Percentiles rank a stretch among this genome's conserved stretches.
Conservation (phyloP, 92 coral and sea anemone genomes). For the Diadumene lineata region DNA sequence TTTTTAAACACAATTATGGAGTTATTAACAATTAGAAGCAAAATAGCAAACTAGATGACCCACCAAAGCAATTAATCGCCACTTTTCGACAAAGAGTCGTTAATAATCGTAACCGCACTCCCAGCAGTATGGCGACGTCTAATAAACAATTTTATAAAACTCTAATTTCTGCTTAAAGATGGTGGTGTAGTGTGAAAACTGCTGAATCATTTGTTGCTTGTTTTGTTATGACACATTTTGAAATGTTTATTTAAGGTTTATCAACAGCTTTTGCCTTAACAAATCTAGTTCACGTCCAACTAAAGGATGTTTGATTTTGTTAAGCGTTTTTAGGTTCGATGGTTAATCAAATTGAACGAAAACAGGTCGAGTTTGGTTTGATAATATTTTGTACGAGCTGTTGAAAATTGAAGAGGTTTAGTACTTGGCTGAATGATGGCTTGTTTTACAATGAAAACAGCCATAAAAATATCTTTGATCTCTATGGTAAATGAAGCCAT, state of each 20-base stretch:
- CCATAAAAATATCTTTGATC: slow-evolving; percentile 1
- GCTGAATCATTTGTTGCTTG: background rate
- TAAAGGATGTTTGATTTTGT: slow-evolving; percentile 1
- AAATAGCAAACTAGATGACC: background rate
- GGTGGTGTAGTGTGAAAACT: background rate
- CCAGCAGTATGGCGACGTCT: background rate
- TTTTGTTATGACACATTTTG: background rate
- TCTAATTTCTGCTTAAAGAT: background rate
- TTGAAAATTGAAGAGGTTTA: background rate
- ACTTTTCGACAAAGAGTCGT: background rate
- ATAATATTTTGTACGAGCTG: background rate
- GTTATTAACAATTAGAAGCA: slow-evolving; percentile 19
- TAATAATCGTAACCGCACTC: background rate
- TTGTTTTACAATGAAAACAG: slow-evolving; percentile 7
- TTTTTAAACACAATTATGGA: slow-evolving; percentile 28
- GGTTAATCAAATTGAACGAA: background rate
- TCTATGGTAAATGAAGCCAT: background rate
- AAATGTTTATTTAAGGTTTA: background rate
- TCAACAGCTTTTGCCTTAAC: background rate
- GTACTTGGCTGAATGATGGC: background rate
- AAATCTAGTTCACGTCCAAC: background rate
- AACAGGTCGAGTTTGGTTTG: background rate
- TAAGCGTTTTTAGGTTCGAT: background rate
- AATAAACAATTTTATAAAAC: background rate
- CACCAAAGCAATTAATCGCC: background rate